Conservation (phyloP, 2,113 vertebrate species). For the Cyanistes caeruleus region DNA sequence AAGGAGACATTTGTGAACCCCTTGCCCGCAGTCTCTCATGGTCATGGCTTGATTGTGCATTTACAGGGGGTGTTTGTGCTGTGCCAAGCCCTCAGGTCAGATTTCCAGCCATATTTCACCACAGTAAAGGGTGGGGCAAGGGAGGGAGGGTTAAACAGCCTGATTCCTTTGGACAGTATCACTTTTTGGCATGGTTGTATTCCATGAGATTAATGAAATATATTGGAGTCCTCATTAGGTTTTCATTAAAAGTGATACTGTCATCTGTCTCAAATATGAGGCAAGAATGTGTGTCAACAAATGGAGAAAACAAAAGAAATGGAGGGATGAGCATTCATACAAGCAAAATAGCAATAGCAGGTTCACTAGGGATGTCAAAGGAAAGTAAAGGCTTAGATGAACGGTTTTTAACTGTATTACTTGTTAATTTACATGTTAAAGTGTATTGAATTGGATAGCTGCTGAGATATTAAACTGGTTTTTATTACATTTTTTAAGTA, state of each 20-base stretch:
- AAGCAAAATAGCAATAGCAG: constrained; percentile 82
- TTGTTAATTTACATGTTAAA: constrained; percentile 56
- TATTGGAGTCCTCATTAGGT: background rate
- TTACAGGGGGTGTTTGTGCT: background rate
- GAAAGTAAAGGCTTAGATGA: constrained; percentile 78
- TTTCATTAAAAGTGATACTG: constrained; percentile 76
- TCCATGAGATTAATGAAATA: background rate
- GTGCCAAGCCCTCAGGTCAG: background rate
- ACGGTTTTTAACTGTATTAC: constrained; percentile 52
- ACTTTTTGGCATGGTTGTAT: constrained; percentile 50
- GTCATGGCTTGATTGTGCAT: background rate
- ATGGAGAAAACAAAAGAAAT: constrained; percentile 71
- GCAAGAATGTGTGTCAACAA: constrained; percentile 65
- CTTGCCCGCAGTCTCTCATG: background rate
- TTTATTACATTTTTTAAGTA: constrained; percentile 48
- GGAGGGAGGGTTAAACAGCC: constrained; percentile 4
- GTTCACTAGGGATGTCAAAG: constrained; percentile 78
- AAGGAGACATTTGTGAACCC: background rate
- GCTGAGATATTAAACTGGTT: constrained; percentile 46
- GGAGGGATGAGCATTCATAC: constrained; percentile 67
- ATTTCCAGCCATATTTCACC: constrained; percentile 72
- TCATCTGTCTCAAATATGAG: constrained; percentile 55
- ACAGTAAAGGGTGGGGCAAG: constrained; percentile 60
- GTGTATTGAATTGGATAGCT: constrained; percentile 56
- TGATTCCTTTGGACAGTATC: constrained; percentile 73